Evolutionary conservation across 2,797 vertebrate genomes (phyloP).

Genomic region (Dendrocincla tyrannina): DNA sequence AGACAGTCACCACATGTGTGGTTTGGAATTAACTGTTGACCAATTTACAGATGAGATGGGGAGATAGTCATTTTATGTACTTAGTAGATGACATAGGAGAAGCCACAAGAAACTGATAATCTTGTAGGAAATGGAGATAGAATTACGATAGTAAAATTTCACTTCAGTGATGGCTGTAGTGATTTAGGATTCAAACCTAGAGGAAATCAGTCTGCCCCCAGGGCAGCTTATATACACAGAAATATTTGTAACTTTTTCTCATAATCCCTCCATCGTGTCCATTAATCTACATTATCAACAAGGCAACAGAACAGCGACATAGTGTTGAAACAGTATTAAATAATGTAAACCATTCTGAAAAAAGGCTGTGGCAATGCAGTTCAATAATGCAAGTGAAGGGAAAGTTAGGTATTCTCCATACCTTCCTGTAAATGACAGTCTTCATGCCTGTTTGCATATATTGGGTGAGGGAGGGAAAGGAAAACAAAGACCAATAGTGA

Average conservation of each 20-base stretch:
- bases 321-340: background rate
- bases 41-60: background rate
- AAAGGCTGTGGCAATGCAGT: background rate
- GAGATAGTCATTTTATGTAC: background rate
- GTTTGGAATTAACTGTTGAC: background rate
- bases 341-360: background rate
- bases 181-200: background rate
- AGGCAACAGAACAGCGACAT: background rate
- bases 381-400: background rate
- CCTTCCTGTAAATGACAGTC: background rate
- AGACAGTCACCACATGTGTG: background rate
- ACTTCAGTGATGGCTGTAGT: background rate
- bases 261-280: background rate
- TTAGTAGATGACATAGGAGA: background rate
- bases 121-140: background rate
- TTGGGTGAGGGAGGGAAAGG: background rate
- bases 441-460: background rate
- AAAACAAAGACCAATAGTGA: background rate
- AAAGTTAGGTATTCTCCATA: background rate
- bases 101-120: background rate
- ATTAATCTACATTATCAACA: background rate
- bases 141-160: background rate
- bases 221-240: background rate
- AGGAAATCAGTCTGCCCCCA: background rate
- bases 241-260: background rate